Percentiles rank a stretch among this genome's conserved stretches.
Evolutionary conservation across 2,113 vertebrate genomes (phyloP).

Genomic region (Paramormyrops kingsleyae): DNA sequence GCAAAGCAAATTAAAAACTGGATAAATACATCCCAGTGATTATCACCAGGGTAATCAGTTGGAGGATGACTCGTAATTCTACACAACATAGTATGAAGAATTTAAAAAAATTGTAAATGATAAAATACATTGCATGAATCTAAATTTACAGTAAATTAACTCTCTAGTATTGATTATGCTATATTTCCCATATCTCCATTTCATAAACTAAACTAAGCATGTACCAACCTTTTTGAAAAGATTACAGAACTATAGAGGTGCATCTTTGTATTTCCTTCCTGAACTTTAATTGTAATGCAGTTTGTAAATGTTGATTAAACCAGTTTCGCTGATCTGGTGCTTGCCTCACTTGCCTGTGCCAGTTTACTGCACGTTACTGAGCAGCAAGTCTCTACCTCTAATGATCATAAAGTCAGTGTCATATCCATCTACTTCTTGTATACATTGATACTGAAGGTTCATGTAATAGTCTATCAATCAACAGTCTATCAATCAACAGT

Average conservation of each 20-base stretch:
- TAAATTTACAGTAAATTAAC: not conserved
- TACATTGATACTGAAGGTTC: not conserved
- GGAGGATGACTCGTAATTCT: not conserved
- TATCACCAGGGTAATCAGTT: not conserved
- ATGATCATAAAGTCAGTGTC: not conserved
- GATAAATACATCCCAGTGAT: not conserved
- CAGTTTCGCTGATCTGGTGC: not conserved
- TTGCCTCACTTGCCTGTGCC: not conserved
- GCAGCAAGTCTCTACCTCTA: not conserved
- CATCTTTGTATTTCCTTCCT: not conserved
- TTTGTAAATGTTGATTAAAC: not conserved
- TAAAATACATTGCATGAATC: not conserved
- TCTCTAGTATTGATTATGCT: not conserved
- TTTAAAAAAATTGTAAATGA: not conserved
- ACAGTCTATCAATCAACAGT: not conserved
- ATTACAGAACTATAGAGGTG: not conserved
- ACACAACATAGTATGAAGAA: not conserved
- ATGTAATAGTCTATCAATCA: not conserved
- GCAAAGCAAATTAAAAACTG: not conserved
- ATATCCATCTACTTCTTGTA: not conserved
- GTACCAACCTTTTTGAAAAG: not conserved
- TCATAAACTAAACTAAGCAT: not conserved
- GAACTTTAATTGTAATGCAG: not conserved
- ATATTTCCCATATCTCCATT: not conserved
- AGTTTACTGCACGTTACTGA: not conserved